Evolutionary conservation across 1,140 invertebrate genomes (phyloP).

Genomic region (Apolygus lucorum): DNA sequence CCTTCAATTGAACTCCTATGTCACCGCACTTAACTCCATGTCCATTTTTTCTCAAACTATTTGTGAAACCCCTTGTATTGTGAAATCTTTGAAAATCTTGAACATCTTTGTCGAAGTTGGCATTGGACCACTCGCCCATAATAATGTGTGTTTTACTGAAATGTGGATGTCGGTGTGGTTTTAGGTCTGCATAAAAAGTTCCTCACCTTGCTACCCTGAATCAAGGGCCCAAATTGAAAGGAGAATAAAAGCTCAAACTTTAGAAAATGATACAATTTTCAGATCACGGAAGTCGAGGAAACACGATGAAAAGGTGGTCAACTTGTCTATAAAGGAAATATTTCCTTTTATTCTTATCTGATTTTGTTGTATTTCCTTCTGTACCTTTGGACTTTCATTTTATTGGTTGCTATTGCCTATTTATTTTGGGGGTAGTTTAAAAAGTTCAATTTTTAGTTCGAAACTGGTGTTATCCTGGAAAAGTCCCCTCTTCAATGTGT

Average conservation of each 20-base stretch:
- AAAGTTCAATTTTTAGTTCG: too few species aligned
- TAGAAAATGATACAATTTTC: slow-evolving; percentile 29
- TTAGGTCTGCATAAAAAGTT: slow-evolving; percentile 38
- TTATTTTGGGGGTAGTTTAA: neutral
- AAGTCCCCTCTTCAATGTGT: too few species aligned
- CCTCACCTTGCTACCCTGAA: slow-evolving; percentile 33
- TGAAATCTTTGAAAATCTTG: neutral
- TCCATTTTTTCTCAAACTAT: neutral
- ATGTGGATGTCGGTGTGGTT: slow-evolving; percentile 11
- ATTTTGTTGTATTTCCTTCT: neutral
- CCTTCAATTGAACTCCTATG: neutral
- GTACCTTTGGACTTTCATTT: neutral
- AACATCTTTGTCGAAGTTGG: neutral
- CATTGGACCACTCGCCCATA: neutral
- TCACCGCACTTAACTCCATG: neutral
- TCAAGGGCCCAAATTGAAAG: slow-evolving; percentile 34
- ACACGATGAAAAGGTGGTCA: slow-evolving; percentile 9
- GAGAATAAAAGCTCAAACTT: slow-evolving; percentile 30
- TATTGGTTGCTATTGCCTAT: neutral
- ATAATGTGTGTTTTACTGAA: slow-evolving; percentile 14
- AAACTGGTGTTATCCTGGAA: too few species aligned
- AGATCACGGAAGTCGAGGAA: slow-evolving; percentile 42
- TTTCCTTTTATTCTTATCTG: slow-evolving; percentile 20
- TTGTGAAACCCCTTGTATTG: neutral
- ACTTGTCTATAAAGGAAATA: slow-evolving; percentile 8